Evolutionary conservation across 2,113 vertebrate genomes (phyloP).

Genomic region (Numenius arquata): DNA sequence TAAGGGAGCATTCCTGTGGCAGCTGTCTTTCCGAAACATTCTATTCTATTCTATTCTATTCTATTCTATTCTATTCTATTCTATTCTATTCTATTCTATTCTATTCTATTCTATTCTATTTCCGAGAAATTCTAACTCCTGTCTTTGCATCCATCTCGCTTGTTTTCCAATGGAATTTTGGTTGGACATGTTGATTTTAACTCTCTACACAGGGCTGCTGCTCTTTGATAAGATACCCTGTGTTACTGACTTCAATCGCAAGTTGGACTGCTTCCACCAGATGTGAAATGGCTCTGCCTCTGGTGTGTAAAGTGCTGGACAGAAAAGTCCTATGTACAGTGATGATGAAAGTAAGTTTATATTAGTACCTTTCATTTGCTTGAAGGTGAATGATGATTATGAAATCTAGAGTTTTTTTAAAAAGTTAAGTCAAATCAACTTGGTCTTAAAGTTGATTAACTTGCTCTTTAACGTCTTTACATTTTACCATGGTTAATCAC

Average conservation of each 20-base stretch:
- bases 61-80: too few species aligned
- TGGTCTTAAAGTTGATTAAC: slow-evolving; percentile 19
- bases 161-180: not conserved
- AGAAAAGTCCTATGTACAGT: not conserved
- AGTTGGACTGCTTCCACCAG: not conserved
- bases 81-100: too few species aligned
- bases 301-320: not conserved
- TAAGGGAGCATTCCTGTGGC: not conserved
- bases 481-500: not conserved
- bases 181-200: not conserved
- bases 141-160: not conserved
- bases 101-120: too few species aligned
- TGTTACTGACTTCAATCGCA: not conserved
- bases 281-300: not conserved
- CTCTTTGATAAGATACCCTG: not conserved
- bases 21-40: too few species aligned
- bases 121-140: not conserved
- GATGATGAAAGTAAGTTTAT: not conserved
- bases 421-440: not conserved
- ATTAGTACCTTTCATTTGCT: not conserved
- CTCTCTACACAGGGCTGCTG: not conserved
- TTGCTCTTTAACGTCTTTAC: not conserved
- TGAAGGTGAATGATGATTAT: not conserved
- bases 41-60: too few species aligned
- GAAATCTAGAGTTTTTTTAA: not conserved